These are phyloP conservation scores for Caradrina clavipalpis DNA, from an alignment of 2,888 invertebrate species.

Conservation along the genomic window DNA sequence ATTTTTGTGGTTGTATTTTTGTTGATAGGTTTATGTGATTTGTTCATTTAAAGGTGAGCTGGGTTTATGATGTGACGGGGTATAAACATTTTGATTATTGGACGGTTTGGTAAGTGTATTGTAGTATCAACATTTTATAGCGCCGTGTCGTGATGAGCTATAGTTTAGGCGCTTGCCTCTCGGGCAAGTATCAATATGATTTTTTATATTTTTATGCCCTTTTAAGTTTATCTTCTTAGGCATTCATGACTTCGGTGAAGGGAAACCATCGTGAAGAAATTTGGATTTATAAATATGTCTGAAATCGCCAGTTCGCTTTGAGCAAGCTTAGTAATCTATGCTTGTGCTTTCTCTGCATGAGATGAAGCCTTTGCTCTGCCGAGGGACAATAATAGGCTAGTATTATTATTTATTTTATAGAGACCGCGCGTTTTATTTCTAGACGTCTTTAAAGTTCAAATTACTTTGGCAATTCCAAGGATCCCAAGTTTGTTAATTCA, in stretches of 20 bases:
- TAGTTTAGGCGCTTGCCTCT: background rate
- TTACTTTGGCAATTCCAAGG: background rate
- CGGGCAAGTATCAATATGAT: no score
- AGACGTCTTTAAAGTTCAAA: background rate
- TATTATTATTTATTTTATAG: background rate
- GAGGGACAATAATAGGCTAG: background rate
- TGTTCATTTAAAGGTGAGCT: background rate
- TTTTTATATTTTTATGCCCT: no score
- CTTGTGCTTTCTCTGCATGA: no score
- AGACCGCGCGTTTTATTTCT: no score
- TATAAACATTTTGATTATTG: background rate
- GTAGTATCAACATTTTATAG: background rate
- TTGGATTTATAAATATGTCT: no score
- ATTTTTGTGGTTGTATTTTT: conserved; percentile 42
- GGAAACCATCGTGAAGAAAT: no score
- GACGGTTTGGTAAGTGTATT: background rate
- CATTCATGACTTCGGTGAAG: no score
- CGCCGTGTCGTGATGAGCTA: background rate
- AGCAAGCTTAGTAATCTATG: background rate
- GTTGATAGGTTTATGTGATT: conserved; percentile 39
- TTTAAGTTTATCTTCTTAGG: no score
- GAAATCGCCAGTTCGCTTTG: background rate
- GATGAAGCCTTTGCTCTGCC: background rate
- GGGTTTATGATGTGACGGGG: background rate
- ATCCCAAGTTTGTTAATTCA: background rate